phyloP scores from a whole-genome alignment of 2,888 invertebrate genomes.

The Cosmia pyralina region DNA sequence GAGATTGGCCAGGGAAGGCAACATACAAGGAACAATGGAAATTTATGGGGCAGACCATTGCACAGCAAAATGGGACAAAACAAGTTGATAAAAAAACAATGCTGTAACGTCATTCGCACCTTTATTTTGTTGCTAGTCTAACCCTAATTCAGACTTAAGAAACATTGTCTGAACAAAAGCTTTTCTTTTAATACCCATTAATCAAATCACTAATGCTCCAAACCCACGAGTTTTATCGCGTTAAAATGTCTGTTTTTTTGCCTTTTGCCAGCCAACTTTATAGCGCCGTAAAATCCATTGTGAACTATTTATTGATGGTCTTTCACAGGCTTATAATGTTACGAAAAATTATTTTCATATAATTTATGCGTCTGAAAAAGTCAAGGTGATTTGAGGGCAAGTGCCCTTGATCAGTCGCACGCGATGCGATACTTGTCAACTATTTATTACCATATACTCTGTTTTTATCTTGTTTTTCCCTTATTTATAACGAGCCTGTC shows the following conservation, averaged over 20 bases:
- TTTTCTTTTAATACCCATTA: constrained; percentile 6
- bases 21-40: background rate
- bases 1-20: background rate
- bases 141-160: background rate
- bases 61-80: background rate
- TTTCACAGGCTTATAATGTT: constrained; percentile 35
- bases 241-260: constrained; percentile 9
- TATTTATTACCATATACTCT: constrained; percentile 56
- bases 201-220: background rate
- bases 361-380: constrained; percentile 64
- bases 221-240: constrained; percentile 17
- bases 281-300: constrained; percentile 47
- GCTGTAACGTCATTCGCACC: background rate
- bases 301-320: constrained; percentile 21
- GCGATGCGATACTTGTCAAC: constrained; percentile 66
- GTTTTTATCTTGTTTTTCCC: constrained; percentile 40
- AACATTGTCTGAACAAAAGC: constrained; percentile 1
- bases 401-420: constrained; percentile 67
- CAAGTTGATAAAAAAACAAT: background rate
- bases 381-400: constrained; percentile 65
- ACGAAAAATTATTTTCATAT: constrained; percentile 53
- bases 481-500: constrained; percentile 32
- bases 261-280: constrained; percentile 27
- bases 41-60: background rate
- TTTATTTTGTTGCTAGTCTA: background rate